phyloP scores from a whole-genome alignment of 2,888 invertebrate species.

The Tortrix viridana region DNA sequence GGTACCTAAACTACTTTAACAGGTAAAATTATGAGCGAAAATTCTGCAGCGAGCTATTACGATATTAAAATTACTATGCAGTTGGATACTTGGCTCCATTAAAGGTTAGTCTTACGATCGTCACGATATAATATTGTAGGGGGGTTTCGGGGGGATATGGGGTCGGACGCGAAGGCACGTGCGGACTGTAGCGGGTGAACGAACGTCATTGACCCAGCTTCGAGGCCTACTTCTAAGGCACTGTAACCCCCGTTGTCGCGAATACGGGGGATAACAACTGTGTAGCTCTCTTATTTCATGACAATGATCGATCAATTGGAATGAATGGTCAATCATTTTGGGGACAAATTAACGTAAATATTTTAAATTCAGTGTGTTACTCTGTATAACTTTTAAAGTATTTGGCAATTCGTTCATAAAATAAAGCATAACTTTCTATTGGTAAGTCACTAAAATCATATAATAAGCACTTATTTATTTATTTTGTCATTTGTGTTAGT shows the following conservation, averaged over 20 bases:
- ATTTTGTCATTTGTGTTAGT: too few species aligned
- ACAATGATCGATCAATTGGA: too few species aligned
- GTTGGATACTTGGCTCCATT: constrained; percentile 10
- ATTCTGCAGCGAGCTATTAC: neutral
- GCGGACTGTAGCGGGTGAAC: constrained; percentile 63
- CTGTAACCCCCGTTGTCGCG: constrained; percentile 58
- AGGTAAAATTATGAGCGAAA: neutral
- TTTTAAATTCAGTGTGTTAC: too few species aligned
- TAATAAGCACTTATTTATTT: too few species aligned
- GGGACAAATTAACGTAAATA: too few species aligned
- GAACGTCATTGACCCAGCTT: constrained; percentile 83
- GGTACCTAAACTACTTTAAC: too few species aligned
- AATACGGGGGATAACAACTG: neutral
- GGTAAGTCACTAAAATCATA: too few species aligned
- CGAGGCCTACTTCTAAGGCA: constrained; percentile 71
- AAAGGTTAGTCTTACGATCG: constrained; percentile 30
- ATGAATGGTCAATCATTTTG: too few species aligned
- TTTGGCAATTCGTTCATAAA: too few species aligned
- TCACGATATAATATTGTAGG: constrained; percentile 30
- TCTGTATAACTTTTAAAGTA: too few species aligned
- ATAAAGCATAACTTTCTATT: too few species aligned
- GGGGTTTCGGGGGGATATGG: constrained; percentile 14
- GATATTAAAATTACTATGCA: neutral
- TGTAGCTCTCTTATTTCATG: too few species aligned
- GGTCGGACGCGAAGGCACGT: constrained; percentile 42